Base-by-base conservation (phyloP, 2,888 invertebrate genomes). In the Latrodectus hesperus region DNA sequence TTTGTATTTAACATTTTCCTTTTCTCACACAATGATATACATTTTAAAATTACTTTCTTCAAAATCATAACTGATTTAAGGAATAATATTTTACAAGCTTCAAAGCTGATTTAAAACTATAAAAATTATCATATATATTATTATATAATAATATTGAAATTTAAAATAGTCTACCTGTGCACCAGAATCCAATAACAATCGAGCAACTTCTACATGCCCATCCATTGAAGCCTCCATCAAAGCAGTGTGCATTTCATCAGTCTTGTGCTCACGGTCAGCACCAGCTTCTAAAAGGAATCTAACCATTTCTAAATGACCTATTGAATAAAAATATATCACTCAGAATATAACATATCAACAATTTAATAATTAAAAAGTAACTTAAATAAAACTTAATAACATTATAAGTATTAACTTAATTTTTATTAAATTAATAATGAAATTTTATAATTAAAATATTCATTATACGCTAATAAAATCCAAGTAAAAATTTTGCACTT, bases 191-290 rank as follows among this genome's bases (percentile, higher is more conserved):
- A 99, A 93, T 90, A 99, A 94, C 90, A 99, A 94, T 90, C 97
- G 94, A 11, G 99, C 99, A 74, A 99, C 99, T 93, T 99, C 99
- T 0, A 99, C 98, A 92, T 99, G 99, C 0, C 99, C 99, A 93
- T 99, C 99, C 99, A 99, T 99, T 88, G 98, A 98, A 79, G 99
- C 99, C 93, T 99, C 99, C 99, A 99, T 99, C 71, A 99, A 94
- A 71, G 99, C 99, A 51, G 99, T 99, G 93, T 99, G 99, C 98
- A 99, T 98, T 94, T 99, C 99, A 92, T 99, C 99, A 11, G 99
- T 99, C 94, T 99, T 99, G 94, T 99, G 99, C 93, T 99, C 98
- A 93, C 98, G 95, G 93, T 99, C 98, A 22, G 98, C 98, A 89
- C 99, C 99, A 74, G 98, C 98, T 91, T 97, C 97, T 90, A 99